A percentile compares a stretch with the other conserved stretches of the same genome.
Evolutionary conservation across 2,113 vertebrate genomes (phyloP).

Genomic region (Oryzias celebensis): DNA sequence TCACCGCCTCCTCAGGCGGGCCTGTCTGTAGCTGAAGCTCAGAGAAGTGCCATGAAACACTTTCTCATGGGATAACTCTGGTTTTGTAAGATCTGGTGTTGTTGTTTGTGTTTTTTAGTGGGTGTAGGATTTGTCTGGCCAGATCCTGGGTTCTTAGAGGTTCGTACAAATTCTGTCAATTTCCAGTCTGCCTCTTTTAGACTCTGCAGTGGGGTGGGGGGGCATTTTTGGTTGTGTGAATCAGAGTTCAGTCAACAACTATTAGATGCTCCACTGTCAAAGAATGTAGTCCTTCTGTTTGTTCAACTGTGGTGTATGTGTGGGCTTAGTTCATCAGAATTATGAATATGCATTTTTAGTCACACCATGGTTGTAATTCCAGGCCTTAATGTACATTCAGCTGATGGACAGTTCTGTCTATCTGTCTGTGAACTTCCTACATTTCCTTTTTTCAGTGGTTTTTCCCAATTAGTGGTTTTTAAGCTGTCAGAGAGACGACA

Average conservation of each 20-base stretch:
- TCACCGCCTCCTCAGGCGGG: constrained; percentile 7
- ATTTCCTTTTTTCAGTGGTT: constrained; percentile 23
- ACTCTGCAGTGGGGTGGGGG: constrained; percentile 33
- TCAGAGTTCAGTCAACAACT: constrained; percentile 24
- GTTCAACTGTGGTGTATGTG: constrained; percentile 8
- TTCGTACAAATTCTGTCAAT: constrained; percentile 16
- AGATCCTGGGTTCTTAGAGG: constrained; percentile 18
- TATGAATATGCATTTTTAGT: constrained; percentile 15
- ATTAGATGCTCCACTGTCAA: constrained; percentile 19
- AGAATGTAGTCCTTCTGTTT: constrained; percentile 27
- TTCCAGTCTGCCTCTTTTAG: constrained; percentile 39
- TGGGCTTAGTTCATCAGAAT: constrained; percentile 12
- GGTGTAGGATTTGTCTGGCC: constrained; percentile 8
- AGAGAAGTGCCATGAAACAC: constrained; percentile 45
- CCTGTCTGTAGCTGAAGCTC: constrained; percentile 17
- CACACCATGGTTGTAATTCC: constrained; percentile 10
- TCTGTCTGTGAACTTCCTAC: constrained; percentile 19
- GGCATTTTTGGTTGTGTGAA: constrained; percentile 37
- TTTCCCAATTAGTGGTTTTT: constrained; percentile 17
- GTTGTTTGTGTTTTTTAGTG: constrained; percentile 42
- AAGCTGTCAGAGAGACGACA: constrained; percentile 7
- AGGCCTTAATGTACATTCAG: constrained; percentile 16
- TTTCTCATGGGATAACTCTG: constrained; percentile 20
- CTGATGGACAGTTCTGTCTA: constrained; percentile 6
- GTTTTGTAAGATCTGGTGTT: constrained; percentile 35